A percentile compares a stretch with the other conserved stretches of the same genome.
Evolutionary conservation across 92 coral and sea anemone species (phyloP).

Genomic region (Ricordea florida): DNA sequence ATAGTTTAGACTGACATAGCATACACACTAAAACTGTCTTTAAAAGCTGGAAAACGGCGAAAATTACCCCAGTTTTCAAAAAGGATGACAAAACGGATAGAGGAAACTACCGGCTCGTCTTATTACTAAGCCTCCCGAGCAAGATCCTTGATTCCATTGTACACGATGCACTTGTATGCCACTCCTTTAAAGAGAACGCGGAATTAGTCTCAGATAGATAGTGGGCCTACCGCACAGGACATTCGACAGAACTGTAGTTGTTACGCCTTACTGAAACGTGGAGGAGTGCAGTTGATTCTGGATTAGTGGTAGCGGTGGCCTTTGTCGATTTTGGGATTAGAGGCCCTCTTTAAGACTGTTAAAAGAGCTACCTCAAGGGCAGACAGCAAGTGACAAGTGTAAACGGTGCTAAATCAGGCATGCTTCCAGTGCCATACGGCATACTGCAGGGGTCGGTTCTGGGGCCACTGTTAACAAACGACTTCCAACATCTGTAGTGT

Average conservation of each 20-base stretch:
- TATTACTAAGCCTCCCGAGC: slow-evolving; percentile 32
- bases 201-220: slow-evolving; percentile 10
- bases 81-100: slow-evolving; percentile 36
- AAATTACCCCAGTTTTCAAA: slow-evolving; percentile 30
- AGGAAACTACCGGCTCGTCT: slow-evolving; percentile 22
- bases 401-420: neutral
- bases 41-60: slow-evolving; percentile 31
- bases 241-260: slow-evolving; percentile 45
- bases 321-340: slow-evolving; percentile 44
- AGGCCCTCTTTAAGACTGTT: neutral
- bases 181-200: neutral
- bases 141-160: slow-evolving; percentile 26
- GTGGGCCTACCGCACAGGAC: slow-evolving; percentile 30
- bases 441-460: neutral
- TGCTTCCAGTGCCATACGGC: neutral
- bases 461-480: too few species aligned
- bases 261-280: slow-evolving; percentile 43
- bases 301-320: slow-evolving; percentile 37
- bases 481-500: slow-evolving; percentile 6
- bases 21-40: slow-evolving; percentile 17
- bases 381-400: slow-evolving; percentile 3
- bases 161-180: neutral
- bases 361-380: slow-evolving; percentile 32
- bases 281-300: slow-evolving; percentile 47
- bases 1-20: slow-evolving; percentile 3